These are phyloP conservation scores for Meandrina meandrites DNA, from an alignment of 92 coral and sea anemone genomes.

Conservation along the genomic window DNA sequence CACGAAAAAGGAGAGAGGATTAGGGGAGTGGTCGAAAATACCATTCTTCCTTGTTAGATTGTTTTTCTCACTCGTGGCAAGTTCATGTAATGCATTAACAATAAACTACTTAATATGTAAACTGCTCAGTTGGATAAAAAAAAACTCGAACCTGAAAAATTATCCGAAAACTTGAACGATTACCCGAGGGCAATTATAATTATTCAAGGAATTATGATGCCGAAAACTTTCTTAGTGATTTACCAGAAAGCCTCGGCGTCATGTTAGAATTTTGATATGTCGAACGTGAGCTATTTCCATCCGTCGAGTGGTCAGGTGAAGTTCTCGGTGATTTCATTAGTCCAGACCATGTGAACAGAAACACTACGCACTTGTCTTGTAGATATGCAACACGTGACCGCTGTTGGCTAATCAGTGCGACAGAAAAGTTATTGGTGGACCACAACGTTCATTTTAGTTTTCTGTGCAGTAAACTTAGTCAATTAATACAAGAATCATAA, in stretches of 20 bases:
- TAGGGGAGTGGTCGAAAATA: neutral
- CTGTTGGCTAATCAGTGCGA: neutral
- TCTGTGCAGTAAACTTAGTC: too few relatives aligned
- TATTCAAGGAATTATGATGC: neutral
- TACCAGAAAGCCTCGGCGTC: too few relatives aligned
- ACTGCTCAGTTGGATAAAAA: neutral
- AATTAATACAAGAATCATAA: neutral
- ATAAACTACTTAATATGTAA: neutral
- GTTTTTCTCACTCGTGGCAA: neutral
- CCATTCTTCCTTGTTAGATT: neutral
- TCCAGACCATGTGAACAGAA: too few relatives aligned
- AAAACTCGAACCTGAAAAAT: neutral
- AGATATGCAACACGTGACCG: too few relatives aligned
- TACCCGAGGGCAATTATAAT: neutral
- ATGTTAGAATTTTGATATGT: too few relatives aligned
- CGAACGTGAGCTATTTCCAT: too few relatives aligned
- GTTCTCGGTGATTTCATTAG: neutral
- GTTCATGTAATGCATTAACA: neutral
- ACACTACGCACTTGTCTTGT: too few relatives aligned
- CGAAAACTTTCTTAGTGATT: neutral
- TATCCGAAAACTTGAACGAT: neutral
- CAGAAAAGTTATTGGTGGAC: neutral
- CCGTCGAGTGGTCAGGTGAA: neutral
- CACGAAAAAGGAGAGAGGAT: too few relatives aligned
- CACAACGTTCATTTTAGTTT: too few relatives aligned